phyloP scores from a whole-genome alignment of 2,113 vertebrate species.

The Passer domesticus region DNA sequence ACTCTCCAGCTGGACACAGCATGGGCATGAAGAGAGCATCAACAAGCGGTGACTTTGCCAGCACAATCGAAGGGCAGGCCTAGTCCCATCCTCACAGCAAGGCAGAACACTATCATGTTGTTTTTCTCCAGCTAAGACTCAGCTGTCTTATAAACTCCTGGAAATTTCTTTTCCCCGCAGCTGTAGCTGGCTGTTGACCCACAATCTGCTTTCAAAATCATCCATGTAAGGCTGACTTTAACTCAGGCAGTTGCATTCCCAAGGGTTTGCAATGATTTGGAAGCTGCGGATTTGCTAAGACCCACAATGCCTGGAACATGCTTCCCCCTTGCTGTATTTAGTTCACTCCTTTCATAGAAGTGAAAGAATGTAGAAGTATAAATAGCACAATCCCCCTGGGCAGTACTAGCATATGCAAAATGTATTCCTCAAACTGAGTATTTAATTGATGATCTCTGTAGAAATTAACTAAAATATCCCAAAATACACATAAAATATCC shows the following conservation, averaged over 20 bases:
- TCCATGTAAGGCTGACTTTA: not conserved
- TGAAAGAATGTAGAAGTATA: not conserved
- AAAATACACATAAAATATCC: not conserved
- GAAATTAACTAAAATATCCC: not conserved
- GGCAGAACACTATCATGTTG: not conserved
- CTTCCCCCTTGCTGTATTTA: not conserved
- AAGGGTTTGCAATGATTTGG: not conserved
- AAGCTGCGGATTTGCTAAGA: not conserved
- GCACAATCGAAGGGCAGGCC: fast-evolving
- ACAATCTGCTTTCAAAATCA: not conserved
- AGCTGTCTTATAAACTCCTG: not conserved
- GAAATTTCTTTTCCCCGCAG: not conserved
- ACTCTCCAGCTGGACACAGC: not conserved
- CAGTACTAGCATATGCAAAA: not conserved
- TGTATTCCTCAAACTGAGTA: not conserved
- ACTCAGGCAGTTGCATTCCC: not conserved
- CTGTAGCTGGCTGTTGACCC: not conserved
- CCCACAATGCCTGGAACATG: not conserved
- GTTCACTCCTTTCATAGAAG: not conserved
- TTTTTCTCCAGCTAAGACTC: not conserved
- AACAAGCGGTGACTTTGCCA: not conserved
- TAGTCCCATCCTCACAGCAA: not conserved
- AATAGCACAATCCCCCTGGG: not conserved
- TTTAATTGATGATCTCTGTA: not conserved
- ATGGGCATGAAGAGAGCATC: not conserved